Percentiles rank a stretch among this genome's conserved stretches.
Evolutionary conservation across 1,140 invertebrate species (phyloP).

Genomic region (Cyrtorhinus lividipennis): DNA sequence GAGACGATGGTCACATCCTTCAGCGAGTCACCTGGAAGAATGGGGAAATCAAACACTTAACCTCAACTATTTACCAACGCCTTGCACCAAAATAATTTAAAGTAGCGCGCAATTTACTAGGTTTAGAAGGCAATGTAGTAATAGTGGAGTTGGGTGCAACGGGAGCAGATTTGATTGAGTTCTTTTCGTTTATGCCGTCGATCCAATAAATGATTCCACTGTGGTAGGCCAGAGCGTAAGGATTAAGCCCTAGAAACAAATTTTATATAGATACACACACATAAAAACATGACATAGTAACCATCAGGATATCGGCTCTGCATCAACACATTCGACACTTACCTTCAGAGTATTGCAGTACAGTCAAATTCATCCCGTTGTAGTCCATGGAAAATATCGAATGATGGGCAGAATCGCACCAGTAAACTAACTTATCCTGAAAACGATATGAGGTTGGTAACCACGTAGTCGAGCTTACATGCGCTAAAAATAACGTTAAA

Average conservation of each 20-base stretch:
- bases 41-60: too few relatives aligned
- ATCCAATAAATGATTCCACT: conserved; percentile 39
- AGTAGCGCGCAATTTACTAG: too few relatives aligned
- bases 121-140: conserved; percentile 36
- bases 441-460: too few relatives aligned
- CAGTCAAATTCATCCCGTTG: conserved; percentile 33
- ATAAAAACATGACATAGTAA: too few relatives aligned
- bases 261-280: too few relatives aligned
- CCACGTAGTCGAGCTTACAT: too few relatives aligned
- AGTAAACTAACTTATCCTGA: conserved; percentile 52
- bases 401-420: conserved; percentile 60
- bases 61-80: too few relatives aligned
- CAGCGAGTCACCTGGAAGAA: conserved; percentile 44
- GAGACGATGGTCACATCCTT: conserved; percentile 51
- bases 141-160: conserved; percentile 40
- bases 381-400: conserved; percentile 40
- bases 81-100: too few relatives aligned
- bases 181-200: conserved; percentile 42
- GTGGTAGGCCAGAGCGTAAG: conserved; percentile 35
- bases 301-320: too few relatives aligned
- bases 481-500: too few relatives aligned
- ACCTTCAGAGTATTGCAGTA: conserved; percentile 27
- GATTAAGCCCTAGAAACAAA: conserved; percentile 20
- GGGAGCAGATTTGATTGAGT: conserved; percentile 46
- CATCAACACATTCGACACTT: too few relatives aligned